Base-by-base conservation (phyloP, 2,797 vertebrate species). In the Morelia viridis region DNA sequence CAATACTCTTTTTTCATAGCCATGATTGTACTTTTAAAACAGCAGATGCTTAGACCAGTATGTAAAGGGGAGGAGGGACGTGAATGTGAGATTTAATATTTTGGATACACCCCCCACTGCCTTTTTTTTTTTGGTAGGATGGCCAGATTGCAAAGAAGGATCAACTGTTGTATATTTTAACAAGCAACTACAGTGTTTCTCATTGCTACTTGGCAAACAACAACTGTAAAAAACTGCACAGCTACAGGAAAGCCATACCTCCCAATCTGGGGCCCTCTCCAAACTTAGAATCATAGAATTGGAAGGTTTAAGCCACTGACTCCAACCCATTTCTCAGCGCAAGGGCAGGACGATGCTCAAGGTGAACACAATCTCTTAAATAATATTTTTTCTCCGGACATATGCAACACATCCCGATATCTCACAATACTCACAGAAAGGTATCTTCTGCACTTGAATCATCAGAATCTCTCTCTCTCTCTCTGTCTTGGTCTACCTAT, bases 41-140 rank as follows among this genome's bases (percentile, higher is more conserved):
- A 95, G 97, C 97, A 98, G 97, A 93, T 98, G 97, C 89, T 95
- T 80, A 91, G 90, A 76, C 91, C 89, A 95, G 92, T 58, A 92
- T 95, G 65, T 46, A 50, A 91, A 93, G 22, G 17, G n/a, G 57
- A 64, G 83, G 94, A 93, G 85, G 86, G 50, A 91, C 62, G 88
- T 71, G 90, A 46, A 13, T 35, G 94, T 61, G 71, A 85, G 50
- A 88, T 35, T 92, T 71, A 58, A 1, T 61, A 68, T 28, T 88
- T 60, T 57, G 17, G 61, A 65, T 17, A 58, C 5, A 41, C 1
- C 28, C 50, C 64, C 26, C 35, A 24, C 19, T 17, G 41, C 41
- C 41, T 41, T 31, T 17, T 80, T 9, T 65, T 86, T 90, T 41
- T 4, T 57, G 57, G 35, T 28, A 4, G 15, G 19, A 7, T 10